These are phyloP conservation scores for Kryptolebias ocellatus DNA, from an alignment of 2,797 vertebrate genomes.

Conservation along the genomic window DNA sequence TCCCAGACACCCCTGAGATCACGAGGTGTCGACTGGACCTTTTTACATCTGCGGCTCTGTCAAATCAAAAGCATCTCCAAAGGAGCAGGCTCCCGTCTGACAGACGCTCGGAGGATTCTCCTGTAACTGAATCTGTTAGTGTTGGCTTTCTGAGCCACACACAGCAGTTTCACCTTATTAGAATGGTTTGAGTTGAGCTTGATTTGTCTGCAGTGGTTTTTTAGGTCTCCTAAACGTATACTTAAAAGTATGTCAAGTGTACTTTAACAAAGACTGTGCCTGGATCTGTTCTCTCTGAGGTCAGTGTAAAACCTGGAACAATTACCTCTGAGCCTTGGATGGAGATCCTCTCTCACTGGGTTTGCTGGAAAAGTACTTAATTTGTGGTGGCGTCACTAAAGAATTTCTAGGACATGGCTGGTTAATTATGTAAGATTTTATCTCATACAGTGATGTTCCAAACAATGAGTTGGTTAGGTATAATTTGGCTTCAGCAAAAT, in stretches of 20 bases:
- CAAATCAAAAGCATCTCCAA: conserved; percentile 38
- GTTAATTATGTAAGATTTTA: conserved; percentile 52
- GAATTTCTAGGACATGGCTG: conserved; percentile 47
- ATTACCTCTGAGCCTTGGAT: conserved; percentile 33
- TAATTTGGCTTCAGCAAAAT: conserved; percentile 22
- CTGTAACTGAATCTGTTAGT: conserved; percentile 52
- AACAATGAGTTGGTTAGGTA: conserved; percentile 45
- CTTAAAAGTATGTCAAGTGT: conserved; percentile 27
- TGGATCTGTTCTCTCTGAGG: conserved; percentile 32
- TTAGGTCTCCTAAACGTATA: conserved; percentile 22
- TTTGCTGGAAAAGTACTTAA: conserved; percentile 62
- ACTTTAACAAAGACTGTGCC: conserved; percentile 14
- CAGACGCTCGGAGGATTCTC: conserved; percentile 22
- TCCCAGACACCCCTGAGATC: conserved; percentile 57
- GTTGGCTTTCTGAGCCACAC: conserved; percentile 34
- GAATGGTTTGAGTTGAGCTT: conserved; percentile 33
- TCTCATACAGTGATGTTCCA: conserved; percentile 38
- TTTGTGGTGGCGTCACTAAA: conserved; percentile 50
- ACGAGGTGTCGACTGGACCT: conserved; percentile 55
- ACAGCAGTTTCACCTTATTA: conserved; percentile 44
- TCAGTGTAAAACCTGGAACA: conserved; percentile 40
- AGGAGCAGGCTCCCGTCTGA: conserved; percentile 43
- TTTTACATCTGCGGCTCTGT: conserved; percentile 39
- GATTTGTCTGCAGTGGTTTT: conserved; percentile 28
- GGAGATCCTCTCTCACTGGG: conserved; percentile 38